Evolutionary conservation across 2,113 vertebrate genomes (phyloP).

Genomic region (Serinus canaria): DNA sequence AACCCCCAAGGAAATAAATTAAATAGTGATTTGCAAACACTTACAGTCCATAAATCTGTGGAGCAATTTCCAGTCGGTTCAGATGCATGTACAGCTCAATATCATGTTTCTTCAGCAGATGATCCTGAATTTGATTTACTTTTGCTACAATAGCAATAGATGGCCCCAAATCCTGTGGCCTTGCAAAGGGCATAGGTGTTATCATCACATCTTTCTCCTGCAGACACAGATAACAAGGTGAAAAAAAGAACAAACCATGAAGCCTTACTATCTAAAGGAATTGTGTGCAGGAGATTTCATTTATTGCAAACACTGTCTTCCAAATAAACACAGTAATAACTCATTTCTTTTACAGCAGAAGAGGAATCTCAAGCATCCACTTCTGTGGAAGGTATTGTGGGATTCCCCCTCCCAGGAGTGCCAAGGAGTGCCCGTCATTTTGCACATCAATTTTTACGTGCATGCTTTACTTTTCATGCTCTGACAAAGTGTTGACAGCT

Average conservation of each 20-base stretch:
- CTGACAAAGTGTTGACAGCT: conserved; percentile 38
- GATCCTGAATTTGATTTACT: conserved; percentile 98
- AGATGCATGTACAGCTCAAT: conserved; percentile 96
- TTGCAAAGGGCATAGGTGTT: conserved; percentile 92
- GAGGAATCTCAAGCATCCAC: neutral
- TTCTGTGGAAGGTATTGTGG: neutral
- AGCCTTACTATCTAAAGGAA: neutral
- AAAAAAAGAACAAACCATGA: neutral
- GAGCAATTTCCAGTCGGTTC: conserved; percentile 95
- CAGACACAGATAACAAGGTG: neutral
- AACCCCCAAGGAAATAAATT: neutral
- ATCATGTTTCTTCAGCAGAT: conserved; percentile 95
- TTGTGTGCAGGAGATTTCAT: neutral
- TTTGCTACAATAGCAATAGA: conserved; percentile 97
- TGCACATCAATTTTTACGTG: neutral
- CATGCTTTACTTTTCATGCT: neutral
- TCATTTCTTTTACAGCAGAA: neutral
- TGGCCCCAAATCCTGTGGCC: conserved; percentile 93
- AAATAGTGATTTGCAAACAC: conserved; percentile 62
- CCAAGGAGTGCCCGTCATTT: neutral
- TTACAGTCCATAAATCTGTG: conserved; percentile 98
- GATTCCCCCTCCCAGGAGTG: neutral
- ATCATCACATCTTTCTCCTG: conserved; percentile 94
- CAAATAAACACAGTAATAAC: neutral
- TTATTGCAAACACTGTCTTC: neutral